Conservation (phyloP, 2,888 invertebrate genomes). For the Crocallis elinguaria region DNA sequence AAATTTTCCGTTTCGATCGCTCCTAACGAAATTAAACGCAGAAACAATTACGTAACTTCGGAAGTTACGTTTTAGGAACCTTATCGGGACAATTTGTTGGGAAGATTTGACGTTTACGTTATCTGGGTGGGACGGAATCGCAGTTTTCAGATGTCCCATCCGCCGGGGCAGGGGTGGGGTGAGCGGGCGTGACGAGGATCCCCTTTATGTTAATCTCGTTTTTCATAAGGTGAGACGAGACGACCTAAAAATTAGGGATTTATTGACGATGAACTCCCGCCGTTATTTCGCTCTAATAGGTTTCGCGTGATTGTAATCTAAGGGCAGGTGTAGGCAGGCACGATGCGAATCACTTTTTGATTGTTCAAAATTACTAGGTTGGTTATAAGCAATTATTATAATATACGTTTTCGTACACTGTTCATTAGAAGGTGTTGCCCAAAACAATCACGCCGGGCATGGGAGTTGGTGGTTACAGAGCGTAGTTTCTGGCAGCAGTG, state of each 20-base stretch:
- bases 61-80: constrained; percentile 34
- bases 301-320: constrained; percentile 11
- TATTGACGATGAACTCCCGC: constrained; percentile 18
- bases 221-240: constrained; percentile 33
- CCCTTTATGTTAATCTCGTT: constrained; percentile 33
- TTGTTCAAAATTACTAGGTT: too few species aligned
- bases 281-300: constrained; percentile 21
- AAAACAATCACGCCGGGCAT: too few species aligned
- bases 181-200: constrained; percentile 21
- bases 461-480: too few species aligned
- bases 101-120: constrained; percentile 46
- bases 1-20: constrained; percentile 27
- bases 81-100: constrained; percentile 53
- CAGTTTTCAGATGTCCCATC: constrained; percentile 30
- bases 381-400: too few species aligned
- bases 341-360: too few species aligned
- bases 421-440: too few species aligned
- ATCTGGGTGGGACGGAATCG: constrained; percentile 37
- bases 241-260: constrained; percentile 26
- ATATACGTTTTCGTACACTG: too few species aligned
- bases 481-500: too few species aligned
- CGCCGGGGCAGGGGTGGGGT: background rate
- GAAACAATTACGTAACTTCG: constrained; percentile 40
- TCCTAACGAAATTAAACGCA: constrained; percentile 33
- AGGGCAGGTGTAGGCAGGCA: background rate